Evolutionary conservation across 2,797 vertebrate genomes (phyloP), one percentile per base, ranked within the genome.

Genomic region (Toxotes lorentzi): DNA sequence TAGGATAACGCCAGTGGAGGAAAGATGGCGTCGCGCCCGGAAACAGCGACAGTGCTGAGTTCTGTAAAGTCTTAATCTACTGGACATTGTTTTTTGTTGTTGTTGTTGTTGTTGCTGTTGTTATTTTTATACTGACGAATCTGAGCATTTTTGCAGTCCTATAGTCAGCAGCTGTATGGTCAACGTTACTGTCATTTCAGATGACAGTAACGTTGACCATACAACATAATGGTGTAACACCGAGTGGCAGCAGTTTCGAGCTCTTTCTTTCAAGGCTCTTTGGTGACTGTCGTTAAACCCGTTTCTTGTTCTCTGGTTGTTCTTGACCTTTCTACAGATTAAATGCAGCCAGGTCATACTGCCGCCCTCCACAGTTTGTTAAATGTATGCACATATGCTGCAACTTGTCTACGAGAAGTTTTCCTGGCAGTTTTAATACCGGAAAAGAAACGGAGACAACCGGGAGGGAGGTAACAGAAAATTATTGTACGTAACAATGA

Each of bases 261-360:
- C 48, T 88, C 79, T 76, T 40, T 54, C 9, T 5, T 24, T 69
- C 1, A 40, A 92, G 43, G 35, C 63, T 93, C 91, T 92, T 66
- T 89, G 91, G 59, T 54, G 3, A 32, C 10, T 23, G 17, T 16
- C 30, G 64, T n/a, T 30, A 16, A 65, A 72, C 1, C 16, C 2
- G 2, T 0, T 70, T 87, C 74, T 87, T 90, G 34, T 78, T 86
- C 80, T 30, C 74, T 70, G 86, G 72, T 87, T 90, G 38, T 78
- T 86, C 80, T 30, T 73, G 9, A 40, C 21, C 3, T 73, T 21
- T 48, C 16, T 34, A 4, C 34, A 59, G 27, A 17, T 48, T 4
- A 5, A 21, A 35, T 8, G 23, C 30, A 24, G 6, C 40, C 11
- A 2, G 3, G 11, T 13, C n/a, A 13, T 1, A n/a, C 23, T 89